Base-by-base conservation (phyloP, 2,888 invertebrate species). In the Orthosia gracilis region DNA sequence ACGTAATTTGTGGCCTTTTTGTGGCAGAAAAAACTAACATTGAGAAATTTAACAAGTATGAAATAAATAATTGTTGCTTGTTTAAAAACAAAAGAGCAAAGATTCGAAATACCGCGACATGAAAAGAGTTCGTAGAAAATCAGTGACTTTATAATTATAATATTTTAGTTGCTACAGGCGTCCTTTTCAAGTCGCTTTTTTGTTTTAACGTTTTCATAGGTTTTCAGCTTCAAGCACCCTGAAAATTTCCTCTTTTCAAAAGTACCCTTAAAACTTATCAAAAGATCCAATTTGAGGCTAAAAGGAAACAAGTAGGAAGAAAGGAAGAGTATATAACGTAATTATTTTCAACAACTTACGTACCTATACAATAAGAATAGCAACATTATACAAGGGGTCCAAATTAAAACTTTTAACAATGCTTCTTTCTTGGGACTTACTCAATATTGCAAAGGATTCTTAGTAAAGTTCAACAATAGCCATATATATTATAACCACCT, bases 321-420 rank as follows among this genome's bases (percentile, higher is more conserved):
- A 54, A 59, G 21, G 12, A 81, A 62, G 40, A 73, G 80, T 66
- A 12, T 63, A 15, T 61, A 62, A 64, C 49, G 50, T 73, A 78
- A 77, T 80, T 79, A 80, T 80, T 75, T 75, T 69, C 84, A 68
- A 73, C 82, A 82, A 68, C 69, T 78, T 63, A 70, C 69, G 59
- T 45, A 58, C 18, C 71, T 78, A 81, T 70, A 76, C 80, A 78
- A 80, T 40, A 52, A 70, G 69, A 79, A 75, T 73, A 74, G 68
- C 73, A 71, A 75, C 69, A 78, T 77, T 76, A 81, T 75, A 80
- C 75, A 78, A 80, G 83, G 11, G 73, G 69, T 82, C 80, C 84
- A 89, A 90, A 89, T 88, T 87, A 82, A 83, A 90, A 90, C 85
- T 90, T 90, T 87, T 90, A 89, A 90, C 90, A 89, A 90, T 86